Evolutionary conservation across 2,888 invertebrate genomes (phyloP).

Genomic region (Chrysolina haemoptera): DNA sequence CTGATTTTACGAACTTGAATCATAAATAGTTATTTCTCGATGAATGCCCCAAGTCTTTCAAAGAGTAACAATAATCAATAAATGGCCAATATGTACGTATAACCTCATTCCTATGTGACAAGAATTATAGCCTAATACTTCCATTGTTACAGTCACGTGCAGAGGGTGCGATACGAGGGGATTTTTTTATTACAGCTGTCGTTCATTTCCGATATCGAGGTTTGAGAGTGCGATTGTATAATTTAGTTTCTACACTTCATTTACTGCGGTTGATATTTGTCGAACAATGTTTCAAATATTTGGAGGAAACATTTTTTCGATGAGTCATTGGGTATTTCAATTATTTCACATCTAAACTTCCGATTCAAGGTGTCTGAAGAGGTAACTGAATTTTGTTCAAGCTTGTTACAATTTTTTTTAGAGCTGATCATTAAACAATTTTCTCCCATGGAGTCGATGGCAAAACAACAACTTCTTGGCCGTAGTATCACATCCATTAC

Average conservation of each 20-base stretch:
- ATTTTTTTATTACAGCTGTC: conserved; percentile 40
- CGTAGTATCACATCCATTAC: no score
- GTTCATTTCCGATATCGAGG: conserved; percentile 27
- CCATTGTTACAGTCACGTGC: conserved; percentile 31
- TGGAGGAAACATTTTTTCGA: not conserved
- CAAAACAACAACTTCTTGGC: no score
- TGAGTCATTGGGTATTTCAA: not conserved
- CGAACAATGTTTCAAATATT: conserved; percentile 8
- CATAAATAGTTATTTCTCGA: no score
- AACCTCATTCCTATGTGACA: conserved; percentile 27
- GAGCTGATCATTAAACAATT: no score
- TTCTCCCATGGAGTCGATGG: no score
- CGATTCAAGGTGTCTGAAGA: no score
- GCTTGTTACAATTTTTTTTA: no score
- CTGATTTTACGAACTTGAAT: no score
- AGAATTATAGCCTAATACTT: conserved; percentile 27
- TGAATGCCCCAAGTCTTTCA: not conserved
- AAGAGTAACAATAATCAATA: conserved; percentile 12
- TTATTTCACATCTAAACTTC: not conserved
- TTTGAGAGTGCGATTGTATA: conserved; percentile 27
- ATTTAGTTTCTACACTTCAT: conserved; percentile 30
- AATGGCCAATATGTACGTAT: conserved; percentile 32
- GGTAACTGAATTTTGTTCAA: no score
- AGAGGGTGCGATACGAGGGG: conserved; percentile 31
- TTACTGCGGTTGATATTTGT: conserved; percentile 24